These are phyloP conservation scores for Drosophila oshimai DNA, from an alignment of 1,140 invertebrate species.

Conservation along the genomic window DNA sequence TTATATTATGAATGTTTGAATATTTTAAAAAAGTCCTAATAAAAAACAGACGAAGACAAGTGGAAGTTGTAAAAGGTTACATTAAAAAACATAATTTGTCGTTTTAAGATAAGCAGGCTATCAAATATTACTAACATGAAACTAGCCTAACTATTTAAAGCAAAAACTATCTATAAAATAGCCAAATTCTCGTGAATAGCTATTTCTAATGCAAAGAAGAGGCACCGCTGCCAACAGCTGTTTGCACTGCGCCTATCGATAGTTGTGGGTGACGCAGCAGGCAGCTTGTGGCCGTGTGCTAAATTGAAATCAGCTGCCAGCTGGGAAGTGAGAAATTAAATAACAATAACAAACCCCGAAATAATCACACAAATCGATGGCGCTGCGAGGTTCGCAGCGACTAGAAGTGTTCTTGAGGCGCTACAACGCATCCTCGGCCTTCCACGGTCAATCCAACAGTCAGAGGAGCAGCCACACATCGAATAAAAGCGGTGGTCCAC, in stretches of 20 bases:
- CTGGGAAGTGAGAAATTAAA: slow-evolving; percentile 54
- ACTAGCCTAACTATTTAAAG: background rate
- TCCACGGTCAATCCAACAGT: slow-evolving; percentile 3
- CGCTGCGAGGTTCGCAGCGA: slow-evolving; percentile 54
- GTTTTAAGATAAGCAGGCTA: background rate
- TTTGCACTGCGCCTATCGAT: slow-evolving; percentile 6
- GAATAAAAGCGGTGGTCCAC: background rate
- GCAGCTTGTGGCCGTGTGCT: slow-evolving; percentile 24
- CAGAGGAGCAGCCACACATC: background rate
- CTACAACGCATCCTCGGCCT: slow-evolving; percentile 21
- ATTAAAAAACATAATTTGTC: background rate
- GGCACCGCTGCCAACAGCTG: background rate
- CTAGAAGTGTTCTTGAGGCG: slow-evolving; percentile 46
- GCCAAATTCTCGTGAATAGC: slow-evolving; percentile 2
- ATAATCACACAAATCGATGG: slow-evolving; percentile 38
- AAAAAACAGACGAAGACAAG: too few species aligned
- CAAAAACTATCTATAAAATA: background rate
- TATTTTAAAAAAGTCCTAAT: too few species aligned
- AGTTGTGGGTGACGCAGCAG: slow-evolving; percentile 24
- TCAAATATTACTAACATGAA: background rate
- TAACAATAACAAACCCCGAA: slow-evolving; percentile 34
- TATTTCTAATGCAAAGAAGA: background rate
- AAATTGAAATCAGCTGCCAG: slow-evolving; percentile 56
- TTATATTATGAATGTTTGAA: too few species aligned
- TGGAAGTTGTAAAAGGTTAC: too few species aligned